phyloP scores from a whole-genome alignment of 2,797 vertebrate genomes.

The Orientallactaga sibirica region DNA sequence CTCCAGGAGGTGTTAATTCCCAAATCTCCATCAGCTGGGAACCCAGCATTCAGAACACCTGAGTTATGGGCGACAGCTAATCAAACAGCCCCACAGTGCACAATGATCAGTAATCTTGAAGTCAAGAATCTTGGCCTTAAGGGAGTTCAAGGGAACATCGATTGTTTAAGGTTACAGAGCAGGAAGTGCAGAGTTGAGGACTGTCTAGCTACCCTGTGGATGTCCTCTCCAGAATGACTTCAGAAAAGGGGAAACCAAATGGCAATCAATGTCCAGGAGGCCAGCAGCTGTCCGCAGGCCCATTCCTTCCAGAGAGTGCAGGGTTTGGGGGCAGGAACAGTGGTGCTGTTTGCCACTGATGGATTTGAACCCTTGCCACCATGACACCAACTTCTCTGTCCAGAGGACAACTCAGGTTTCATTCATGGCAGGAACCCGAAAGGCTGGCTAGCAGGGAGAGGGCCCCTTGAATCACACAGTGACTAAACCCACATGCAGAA shows the following conservation, averaged over 20 bases:
- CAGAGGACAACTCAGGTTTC: neutral
- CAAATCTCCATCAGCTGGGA: too few species aligned
- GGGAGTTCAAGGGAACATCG: neutral
- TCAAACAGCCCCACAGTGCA: neutral
- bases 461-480: constrained; percentile 36
- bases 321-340: too few species aligned
- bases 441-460: neutral
- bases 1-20: too few species aligned
- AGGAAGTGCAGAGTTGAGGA: neutral
- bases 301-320: neutral
- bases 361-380: neutral
- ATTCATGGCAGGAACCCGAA: neutral
- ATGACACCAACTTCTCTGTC: neutral
- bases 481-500: constrained; percentile 42
- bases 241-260: neutral
- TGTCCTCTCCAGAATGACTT: neutral
- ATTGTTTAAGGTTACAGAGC: neutral
- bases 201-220: neutral
- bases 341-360: neutral
- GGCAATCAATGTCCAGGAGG: neutral
- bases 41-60: too few species aligned
- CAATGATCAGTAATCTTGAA: neutral
- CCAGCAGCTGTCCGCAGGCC: neutral
- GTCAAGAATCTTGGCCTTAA: neutral
- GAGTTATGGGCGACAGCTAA: too few species aligned